phyloP scores from a whole-genome alignment of 2,888 invertebrate species.

The Dynastes maya region DNA sequence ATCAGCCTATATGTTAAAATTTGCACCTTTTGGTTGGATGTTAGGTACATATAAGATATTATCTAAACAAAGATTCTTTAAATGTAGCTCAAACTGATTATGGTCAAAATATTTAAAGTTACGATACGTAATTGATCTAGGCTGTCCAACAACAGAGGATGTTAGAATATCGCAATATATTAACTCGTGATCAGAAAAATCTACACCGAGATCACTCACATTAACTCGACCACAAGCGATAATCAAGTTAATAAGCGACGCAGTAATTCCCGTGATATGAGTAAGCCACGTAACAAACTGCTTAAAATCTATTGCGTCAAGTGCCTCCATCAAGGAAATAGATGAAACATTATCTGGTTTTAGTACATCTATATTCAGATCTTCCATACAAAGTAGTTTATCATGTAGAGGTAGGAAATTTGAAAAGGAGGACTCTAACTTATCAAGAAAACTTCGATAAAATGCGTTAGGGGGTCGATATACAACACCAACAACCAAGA shows the following conservation, averaged over 20 bases:
- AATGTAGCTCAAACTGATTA: background rate
- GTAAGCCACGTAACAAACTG: slow-evolving; percentile 7
- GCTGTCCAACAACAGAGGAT: background rate
- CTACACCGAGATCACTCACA: background rate
- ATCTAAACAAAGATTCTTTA: background rate
- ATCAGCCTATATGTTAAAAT: too few relatives aligned
- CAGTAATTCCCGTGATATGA: background rate
- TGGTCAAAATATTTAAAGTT: background rate
- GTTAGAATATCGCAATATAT: background rate
- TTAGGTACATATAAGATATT: too few relatives aligned
- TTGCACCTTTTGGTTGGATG: too few relatives aligned
- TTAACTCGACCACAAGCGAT: background rate
- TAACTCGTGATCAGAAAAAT: background rate
- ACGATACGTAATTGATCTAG: background rate
- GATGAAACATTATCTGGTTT: background rate
- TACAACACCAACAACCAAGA: slow-evolving; percentile 4
- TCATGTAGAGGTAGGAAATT: background rate
- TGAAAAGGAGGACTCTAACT: slow-evolving; percentile 17
- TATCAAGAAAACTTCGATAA: slow-evolving; percentile 7
- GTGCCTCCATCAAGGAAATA: background rate
- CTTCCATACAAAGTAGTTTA: slow-evolving; percentile 17
- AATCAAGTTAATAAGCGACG: background rate
- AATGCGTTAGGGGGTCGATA: slow-evolving; percentile 18
- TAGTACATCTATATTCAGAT: slow-evolving; percentile 27
- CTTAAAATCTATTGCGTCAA: background rate